A percentile compares a stretch with the other conserved stretches of the same genome.
Conservation (phyloP, 2,797 vertebrate genomes). For the Lepilemur ruficaudatus region DNA sequence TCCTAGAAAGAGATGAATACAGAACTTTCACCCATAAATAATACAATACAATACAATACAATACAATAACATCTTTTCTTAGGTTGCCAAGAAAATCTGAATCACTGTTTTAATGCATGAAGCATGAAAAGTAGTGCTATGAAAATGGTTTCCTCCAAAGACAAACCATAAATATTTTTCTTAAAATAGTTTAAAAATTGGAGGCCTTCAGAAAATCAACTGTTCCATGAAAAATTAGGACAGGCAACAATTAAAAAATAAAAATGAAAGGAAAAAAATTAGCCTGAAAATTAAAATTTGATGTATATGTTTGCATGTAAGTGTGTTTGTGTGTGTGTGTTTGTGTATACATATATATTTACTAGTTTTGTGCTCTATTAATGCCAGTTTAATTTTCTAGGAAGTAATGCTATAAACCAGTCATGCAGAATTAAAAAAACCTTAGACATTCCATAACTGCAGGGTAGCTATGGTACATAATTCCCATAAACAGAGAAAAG, state of each 20-base stretch:
- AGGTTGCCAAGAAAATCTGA: slow-evolving; percentile 24
- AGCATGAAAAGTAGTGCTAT: background rate
- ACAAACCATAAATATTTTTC: background rate
- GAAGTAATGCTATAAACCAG: background rate
- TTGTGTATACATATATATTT: background rate
- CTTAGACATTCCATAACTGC: background rate
- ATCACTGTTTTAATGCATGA: slow-evolving; percentile 31
- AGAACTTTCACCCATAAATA: background rate
- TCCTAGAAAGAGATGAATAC: background rate
- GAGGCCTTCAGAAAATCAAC: background rate
- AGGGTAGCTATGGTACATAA: background rate
- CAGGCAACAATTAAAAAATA: background rate
- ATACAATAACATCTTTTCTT: background rate
- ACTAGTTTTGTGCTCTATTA: slow-evolving; percentile 45
- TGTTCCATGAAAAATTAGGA: background rate
- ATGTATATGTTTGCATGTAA: background rate
- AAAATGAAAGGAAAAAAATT: background rate
- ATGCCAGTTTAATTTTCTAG: slow-evolving; percentile 26
- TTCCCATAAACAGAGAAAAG: slow-evolving; percentile 39
- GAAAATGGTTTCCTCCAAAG: slow-evolving; percentile 4
- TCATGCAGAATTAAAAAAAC: background rate
- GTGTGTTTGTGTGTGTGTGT: background rate
- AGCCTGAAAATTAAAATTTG: background rate
- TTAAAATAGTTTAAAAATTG: background rate
- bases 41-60: background rate